Conservation (phyloP, 2,113 vertebrate genomes). For the zebrafish (Danio rerio) region DNA sequence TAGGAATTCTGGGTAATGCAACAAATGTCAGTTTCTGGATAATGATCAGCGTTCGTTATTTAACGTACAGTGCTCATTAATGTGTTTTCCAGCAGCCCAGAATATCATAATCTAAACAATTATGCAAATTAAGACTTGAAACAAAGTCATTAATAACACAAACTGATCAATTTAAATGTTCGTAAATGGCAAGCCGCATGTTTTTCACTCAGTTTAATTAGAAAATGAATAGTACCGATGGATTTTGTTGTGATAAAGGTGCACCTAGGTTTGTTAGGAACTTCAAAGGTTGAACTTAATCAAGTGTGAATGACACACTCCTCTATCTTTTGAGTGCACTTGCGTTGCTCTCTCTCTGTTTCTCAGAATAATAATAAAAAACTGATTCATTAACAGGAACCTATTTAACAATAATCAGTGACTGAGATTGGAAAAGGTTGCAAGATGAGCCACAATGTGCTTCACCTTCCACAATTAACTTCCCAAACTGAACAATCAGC, state of each 20-base stretch:
- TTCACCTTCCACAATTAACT: constrained; percentile 91
- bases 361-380: constrained; percentile 82
- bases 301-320: constrained; percentile 88
- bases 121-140: constrained; percentile 22
- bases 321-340: constrained; percentile 54
- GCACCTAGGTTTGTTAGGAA: constrained; percentile 78
- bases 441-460: constrained; percentile 76
- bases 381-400: constrained; percentile 85
- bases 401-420: constrained; percentile 92
- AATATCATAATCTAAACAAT: constrained; percentile 28
- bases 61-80: constrained; percentile 33
- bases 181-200: constrained; percentile 21
- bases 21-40: constrained; percentile 10
- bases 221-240: constrained; percentile 88
- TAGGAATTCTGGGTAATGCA: constrained; percentile 48
- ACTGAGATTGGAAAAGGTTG: constrained; percentile 89
- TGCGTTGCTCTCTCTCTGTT: constrained; percentile 27
- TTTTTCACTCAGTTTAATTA: constrained; percentile 77
- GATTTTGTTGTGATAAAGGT: constrained; percentile 85
- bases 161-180: constrained; percentile 3
- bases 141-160: constrained; percentile 2
- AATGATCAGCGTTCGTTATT: constrained; percentile 17
- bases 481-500: constrained; percentile 86
- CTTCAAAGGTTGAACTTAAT: constrained; percentile 92
- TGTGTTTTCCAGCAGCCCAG: constrained; percentile 21